Evolutionary conservation across 2,113 vertebrate species (phyloP).

Genomic region (Gnathonemus echidnorhynchus): DNA sequence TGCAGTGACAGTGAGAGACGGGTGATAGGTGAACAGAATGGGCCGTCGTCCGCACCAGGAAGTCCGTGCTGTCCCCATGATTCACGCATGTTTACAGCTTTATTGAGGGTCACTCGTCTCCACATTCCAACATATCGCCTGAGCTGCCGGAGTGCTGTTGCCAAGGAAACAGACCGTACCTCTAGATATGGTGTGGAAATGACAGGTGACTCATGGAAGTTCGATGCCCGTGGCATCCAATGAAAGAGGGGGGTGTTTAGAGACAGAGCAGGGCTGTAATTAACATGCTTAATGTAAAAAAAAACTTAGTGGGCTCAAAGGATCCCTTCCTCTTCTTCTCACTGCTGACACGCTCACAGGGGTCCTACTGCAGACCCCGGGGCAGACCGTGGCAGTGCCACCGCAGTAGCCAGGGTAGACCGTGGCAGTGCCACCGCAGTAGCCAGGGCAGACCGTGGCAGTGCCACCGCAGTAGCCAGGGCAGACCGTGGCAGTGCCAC

Average conservation of each 20-base stretch:
- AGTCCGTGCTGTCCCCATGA: background rate
- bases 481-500: background rate
- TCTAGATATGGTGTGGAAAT: background rate
- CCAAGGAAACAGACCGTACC: background rate
- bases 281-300: background rate
- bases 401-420: too few relatives aligned
- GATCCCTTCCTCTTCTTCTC: background rate
- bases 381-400: too few relatives aligned
- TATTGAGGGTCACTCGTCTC: background rate
- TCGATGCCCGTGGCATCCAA: background rate
- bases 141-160: background rate
- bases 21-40: background rate
- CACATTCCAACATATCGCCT: background rate
- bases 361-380: background rate
- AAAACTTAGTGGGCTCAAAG: background rate
- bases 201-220: background rate
- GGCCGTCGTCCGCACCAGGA: background rate
- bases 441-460: background rate
- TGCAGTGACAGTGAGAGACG: background rate
- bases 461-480: background rate
- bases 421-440: background rate
- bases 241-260: background rate
- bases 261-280: background rate
- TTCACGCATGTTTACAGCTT: background rate
- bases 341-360: background rate